Percentiles rank a stretch among this genome's conserved stretches.
phyloP scores from a whole-genome alignment of 2,888 invertebrate species.

The Tethea ocularis region DNA sequence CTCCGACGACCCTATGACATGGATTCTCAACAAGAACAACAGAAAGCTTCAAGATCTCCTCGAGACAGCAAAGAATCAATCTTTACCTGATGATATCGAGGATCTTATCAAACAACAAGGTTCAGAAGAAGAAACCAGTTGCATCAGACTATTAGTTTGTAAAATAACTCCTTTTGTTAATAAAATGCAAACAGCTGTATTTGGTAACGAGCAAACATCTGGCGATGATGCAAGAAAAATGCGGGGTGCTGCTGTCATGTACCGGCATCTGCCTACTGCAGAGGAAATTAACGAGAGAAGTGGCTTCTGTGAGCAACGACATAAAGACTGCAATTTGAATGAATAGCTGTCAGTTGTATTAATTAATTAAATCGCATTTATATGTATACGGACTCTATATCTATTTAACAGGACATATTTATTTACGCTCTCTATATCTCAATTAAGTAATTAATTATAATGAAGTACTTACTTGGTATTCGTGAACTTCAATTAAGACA shows the following conservation, averaged over 20 bases:
- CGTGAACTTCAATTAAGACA: no score
- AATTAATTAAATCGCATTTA: background rate
- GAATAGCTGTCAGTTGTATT: constrained; percentile 41
- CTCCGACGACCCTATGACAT: constrained; percentile 66
- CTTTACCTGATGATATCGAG: constrained; percentile 85
- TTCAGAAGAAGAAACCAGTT: constrained; percentile 85
- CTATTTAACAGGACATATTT: background rate
- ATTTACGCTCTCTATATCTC: no score
- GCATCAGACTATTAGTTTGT: constrained; percentile 89
- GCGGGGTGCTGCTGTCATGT: constrained; percentile 73
- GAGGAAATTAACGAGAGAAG: constrained; percentile 85
- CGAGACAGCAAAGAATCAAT: constrained; percentile 83
- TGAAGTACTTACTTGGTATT: no score
- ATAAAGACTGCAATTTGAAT: constrained; percentile 76
- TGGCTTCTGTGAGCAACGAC: constrained; percentile 85
- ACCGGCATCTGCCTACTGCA: constrained; percentile 85
- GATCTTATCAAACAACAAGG: constrained; percentile 82
- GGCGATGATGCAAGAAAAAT: constrained; percentile 53
- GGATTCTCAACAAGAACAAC: constrained; percentile 86
- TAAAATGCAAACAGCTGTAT: constrained; percentile 89
- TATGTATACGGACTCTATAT: background rate
- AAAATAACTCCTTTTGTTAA: constrained; percentile 90
- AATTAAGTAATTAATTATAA: no score
- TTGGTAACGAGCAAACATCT: constrained; percentile 66
- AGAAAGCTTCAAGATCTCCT: constrained; percentile 82